Base-by-base conservation (phyloP, 2,113 vertebrate genomes). In the Ondatra zibethicus region DNA sequence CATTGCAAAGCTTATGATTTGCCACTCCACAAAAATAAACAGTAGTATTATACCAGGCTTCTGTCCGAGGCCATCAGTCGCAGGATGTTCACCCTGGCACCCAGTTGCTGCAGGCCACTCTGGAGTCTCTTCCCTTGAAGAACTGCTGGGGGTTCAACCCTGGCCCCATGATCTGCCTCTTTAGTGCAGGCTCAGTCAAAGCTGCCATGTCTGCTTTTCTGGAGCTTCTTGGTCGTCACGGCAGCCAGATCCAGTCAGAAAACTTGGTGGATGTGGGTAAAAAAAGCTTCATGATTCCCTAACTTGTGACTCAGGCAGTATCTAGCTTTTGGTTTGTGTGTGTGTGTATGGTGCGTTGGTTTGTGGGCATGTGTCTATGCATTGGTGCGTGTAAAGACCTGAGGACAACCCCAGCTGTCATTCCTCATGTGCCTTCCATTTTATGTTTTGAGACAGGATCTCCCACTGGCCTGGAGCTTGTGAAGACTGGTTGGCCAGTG, bases 1-100 rank as follows among this genome's bases (percentile, higher is more conserved):
- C 99, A 99, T 99, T 93, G 99, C 99, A 17, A 99, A 99, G 42
- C 99, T 98, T 99, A 99, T 99, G 85, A 99, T 99, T 98, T 99
- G 99, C 29, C 99, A 99, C 97, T 99, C 99, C 95, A 99, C 99
- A 16, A 99, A 99, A 95, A 99, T 99, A 97, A 99, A 99, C 0
- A 99, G 98, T 96, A 99, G 98, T 95, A 99, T 99, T 73, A 99
- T 72, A 99, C 99, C 99, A 99, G 97, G 97, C 99, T 99, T 68
- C 31, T 33, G 31, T 99, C 39, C 2, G 17, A 99, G 97, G 99
- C 99, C 99, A 99, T 99, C 4, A 99, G 99, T 39, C 99, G 99
- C 98, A 99, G 99, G 90, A 99, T 99, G 81, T 99, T 99, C n/a
- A 99, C 98, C 52, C 99, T 99, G 99, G 99, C 2, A 99, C 93